These are phyloP conservation scores for Enoplosus armatus DNA, from an alignment of 2,797 vertebrate genomes.

Conservation along the genomic window DNA sequence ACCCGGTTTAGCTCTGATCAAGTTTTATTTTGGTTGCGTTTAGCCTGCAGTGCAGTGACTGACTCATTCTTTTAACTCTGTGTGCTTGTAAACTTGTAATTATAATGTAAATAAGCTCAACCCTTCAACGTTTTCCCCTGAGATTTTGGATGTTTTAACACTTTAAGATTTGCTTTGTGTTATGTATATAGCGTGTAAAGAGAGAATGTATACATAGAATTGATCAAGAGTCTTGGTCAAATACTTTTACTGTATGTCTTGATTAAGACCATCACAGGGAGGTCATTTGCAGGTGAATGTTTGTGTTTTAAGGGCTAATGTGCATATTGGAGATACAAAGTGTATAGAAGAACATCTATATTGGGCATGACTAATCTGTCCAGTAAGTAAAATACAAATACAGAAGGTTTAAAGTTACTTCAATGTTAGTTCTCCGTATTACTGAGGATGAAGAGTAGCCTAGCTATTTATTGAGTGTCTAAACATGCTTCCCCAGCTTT, in stretches of 20 bases:
- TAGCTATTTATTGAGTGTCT: slow-evolving; percentile 48
- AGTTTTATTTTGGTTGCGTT: slow-evolving; percentile 30
- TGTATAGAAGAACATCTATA: slow-evolving; percentile 22
- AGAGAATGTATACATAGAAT: slow-evolving; percentile 36
- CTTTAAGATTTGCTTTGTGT: slow-evolving; percentile 53
- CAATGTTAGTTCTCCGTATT: slow-evolving; percentile 7
- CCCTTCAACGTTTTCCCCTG: slow-evolving; percentile 16
- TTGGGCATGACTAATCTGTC: slow-evolving; percentile 14
- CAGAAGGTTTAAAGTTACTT: slow-evolving; percentile 30
- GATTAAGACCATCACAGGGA: slow-evolving; percentile 30
- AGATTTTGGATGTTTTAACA: slow-evolving; percentile 62
- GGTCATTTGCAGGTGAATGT: slow-evolving; percentile 60
- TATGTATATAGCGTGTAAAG: slow-evolving; percentile 61
- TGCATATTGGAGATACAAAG: slow-evolving; percentile 56
- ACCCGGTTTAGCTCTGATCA: slow-evolving; percentile 29
- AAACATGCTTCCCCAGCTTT: background rate
- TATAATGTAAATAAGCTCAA: slow-evolving; percentile 76
- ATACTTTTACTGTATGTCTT: slow-evolving; percentile 51
- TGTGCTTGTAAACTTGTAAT: slow-evolving; percentile 74
- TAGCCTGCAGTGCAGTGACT: slow-evolving; percentile 48
- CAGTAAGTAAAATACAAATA: slow-evolving; percentile 21
- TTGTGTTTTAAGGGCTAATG: slow-evolving; percentile 72
- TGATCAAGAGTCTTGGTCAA: slow-evolving; percentile 40
- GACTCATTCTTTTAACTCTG: slow-evolving; percentile 39
- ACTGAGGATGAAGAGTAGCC: slow-evolving; percentile 15